These are phyloP conservation scores for Chaenodraco wilsoni DNA, from an alignment of 2,797 vertebrate species.

Conservation along the genomic window DNA sequence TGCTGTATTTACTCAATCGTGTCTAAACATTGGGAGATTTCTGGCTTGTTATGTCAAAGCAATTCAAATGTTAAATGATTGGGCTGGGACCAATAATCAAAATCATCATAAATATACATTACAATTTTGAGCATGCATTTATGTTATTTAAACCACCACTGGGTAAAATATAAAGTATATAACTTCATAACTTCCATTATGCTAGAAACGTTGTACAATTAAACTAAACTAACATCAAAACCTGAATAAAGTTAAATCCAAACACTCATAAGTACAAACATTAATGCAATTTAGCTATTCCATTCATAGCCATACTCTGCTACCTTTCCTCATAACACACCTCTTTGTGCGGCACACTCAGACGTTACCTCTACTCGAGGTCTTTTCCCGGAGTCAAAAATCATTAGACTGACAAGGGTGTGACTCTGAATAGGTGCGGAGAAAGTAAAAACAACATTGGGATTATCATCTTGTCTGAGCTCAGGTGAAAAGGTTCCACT, in stretches of 20 bases:
- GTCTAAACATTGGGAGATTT: conserved; percentile 34
- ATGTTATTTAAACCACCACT: not conserved
- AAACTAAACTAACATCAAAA: not conserved
- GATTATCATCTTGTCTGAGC: conserved; percentile 11
- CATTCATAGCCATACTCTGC: not conserved
- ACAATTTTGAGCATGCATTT: not conserved
- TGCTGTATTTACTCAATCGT: conserved; percentile 32
- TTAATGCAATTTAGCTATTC: too few species aligned
- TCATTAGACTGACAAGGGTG: conserved; percentile 19
- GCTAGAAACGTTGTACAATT: not conserved
- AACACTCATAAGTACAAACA: not conserved
- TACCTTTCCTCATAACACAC: not conserved
- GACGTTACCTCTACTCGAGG: not conserved
- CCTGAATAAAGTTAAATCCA: not conserved
- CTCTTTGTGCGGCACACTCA: not conserved
- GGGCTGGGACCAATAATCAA: not conserved
- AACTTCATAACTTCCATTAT: not conserved
- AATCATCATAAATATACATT: conserved; percentile 1
- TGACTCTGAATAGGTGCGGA: conserved; percentile 17
- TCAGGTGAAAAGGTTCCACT: conserved; percentile 11
- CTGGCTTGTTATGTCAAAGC: conserved; percentile 17
- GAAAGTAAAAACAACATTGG: conserved; percentile 29
- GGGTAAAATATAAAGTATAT: not conserved
- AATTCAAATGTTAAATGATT: conserved; percentile 1
- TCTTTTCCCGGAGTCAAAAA: conserved; percentile 3